Percentiles rank a stretch among this genome's conserved stretches.
These are phyloP conservation scores for Priocnemis perturbator DNA, from an alignment of 2,888 invertebrate species.

Conservation along the genomic window DNA sequence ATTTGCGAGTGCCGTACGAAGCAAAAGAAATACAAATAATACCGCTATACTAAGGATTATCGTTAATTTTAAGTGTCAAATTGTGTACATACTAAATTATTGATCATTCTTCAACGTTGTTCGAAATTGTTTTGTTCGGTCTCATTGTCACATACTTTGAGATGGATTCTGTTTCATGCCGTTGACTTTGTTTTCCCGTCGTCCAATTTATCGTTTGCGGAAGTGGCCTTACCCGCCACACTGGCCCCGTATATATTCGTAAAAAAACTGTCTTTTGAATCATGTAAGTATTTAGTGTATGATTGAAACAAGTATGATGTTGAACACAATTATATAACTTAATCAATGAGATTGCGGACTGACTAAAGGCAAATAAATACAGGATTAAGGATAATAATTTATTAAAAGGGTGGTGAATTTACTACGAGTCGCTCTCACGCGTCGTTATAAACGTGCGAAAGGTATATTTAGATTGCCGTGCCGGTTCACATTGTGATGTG, in stretches of 20 bases:
- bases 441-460: slow-evolving; percentile 27
- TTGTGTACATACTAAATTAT: slow-evolving; percentile 71
- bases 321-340: slow-evolving; percentile 61
- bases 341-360: slow-evolving; percentile 62
- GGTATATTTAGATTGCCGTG: slow-evolving; percentile 35
- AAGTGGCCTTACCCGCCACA: no score
- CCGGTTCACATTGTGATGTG: slow-evolving; percentile 46
- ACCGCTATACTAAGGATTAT: slow-evolving; percentile 44
- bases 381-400: slow-evolving; percentile 49
- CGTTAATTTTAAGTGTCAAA: slow-evolving; percentile 63
- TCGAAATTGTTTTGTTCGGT: slow-evolving; percentile 27
- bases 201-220: no score
- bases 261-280: slow-evolving; percentile 50
- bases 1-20: background rate
- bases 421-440: slow-evolving; percentile 30
- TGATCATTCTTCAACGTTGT: slow-evolving; percentile 49
- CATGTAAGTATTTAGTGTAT: slow-evolving; percentile 53
- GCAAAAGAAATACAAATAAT: slow-evolving; percentile 29
- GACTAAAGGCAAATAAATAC: slow-evolving; percentile 55
- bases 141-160: slow-evolving; percentile 9
- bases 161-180: slow-evolving; percentile 15
- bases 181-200: background rate
- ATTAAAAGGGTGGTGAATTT: slow-evolving; percentile 41
- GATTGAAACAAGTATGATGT: slow-evolving; percentile 52
- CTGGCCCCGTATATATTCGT: no score